A percentile compares a stretch with the other conserved stretches of the same genome.
phyloP scores from a whole-genome alignment of 2,797 vertebrate genomes.

The Tragopan temminckii region DNA sequence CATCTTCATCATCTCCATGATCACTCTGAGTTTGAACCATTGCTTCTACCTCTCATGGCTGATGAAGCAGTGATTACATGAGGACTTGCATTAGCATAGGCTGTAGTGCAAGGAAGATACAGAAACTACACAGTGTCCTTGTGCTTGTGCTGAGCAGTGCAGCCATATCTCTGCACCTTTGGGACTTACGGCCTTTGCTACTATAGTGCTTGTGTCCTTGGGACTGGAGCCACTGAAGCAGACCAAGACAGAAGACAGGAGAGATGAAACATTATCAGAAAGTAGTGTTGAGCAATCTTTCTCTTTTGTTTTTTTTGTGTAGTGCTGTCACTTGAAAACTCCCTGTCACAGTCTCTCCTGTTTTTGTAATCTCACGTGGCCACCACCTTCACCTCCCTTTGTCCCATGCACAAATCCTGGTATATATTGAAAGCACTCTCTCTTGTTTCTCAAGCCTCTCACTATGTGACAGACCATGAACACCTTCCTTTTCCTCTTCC shows the following conservation, averaged over 20 bases:
- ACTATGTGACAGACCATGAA: background rate
- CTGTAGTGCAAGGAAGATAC: background rate
- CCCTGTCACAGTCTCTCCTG: background rate
- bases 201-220: background rate
- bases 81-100: background rate
- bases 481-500: background rate
- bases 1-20: background rate
- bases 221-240: background rate
- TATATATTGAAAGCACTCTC: background rate
- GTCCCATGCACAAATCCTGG: background rate
- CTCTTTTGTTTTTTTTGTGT: accelerated
- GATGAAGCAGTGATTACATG: accelerated
- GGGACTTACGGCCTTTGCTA: background rate
- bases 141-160: background rate
- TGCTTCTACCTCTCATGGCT: background rate
- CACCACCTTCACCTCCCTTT: accelerated
- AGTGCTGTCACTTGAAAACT: background rate
- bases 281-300: background rate
- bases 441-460: background rate
- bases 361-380: background rate
- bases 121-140: background rate
- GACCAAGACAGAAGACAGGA: background rate
- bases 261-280: background rate
- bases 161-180: background rate
- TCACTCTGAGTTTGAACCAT: background rate